Conservation (phyloP, 2,797 vertebrate genomes). For the Alca torda region DNA sequence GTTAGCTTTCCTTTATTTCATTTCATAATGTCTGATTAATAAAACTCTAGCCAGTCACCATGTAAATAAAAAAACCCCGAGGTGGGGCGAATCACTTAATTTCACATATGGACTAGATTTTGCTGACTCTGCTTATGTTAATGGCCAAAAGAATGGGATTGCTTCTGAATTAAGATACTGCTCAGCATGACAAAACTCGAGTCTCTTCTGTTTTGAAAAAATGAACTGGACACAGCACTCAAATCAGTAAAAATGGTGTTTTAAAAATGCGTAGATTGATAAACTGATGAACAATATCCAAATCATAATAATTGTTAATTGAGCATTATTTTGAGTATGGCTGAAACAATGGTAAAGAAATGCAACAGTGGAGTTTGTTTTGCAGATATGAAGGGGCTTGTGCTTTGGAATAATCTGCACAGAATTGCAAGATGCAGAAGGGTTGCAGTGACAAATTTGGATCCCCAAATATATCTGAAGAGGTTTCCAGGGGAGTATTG, state of each 20-base stretch:
- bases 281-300: background rate
- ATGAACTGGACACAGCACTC: background rate
- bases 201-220: background rate
- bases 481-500: background rate
- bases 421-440: background rate
- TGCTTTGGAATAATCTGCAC: background rate
- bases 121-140: background rate
- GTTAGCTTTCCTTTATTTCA: background rate
- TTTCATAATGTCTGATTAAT: background rate
- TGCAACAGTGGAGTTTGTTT: background rate
- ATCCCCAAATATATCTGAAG: background rate
- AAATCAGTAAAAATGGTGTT: background rate
- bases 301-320: background rate
- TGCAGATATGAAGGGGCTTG: background rate
- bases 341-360: background rate
- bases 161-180: background rate
- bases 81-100: accelerated
- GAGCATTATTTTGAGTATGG: background rate
- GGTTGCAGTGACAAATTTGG: background rate
- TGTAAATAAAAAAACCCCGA: background rate
- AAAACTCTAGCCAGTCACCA: background rate
- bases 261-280: background rate
- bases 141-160: background rate
- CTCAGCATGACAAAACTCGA: background rate
- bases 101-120: background rate